Percentiles rank a stretch among this genome's conserved stretches.
phyloP scores from a whole-genome alignment of 2,113 vertebrate genomes.

The Podocnemis expansa region DNA sequence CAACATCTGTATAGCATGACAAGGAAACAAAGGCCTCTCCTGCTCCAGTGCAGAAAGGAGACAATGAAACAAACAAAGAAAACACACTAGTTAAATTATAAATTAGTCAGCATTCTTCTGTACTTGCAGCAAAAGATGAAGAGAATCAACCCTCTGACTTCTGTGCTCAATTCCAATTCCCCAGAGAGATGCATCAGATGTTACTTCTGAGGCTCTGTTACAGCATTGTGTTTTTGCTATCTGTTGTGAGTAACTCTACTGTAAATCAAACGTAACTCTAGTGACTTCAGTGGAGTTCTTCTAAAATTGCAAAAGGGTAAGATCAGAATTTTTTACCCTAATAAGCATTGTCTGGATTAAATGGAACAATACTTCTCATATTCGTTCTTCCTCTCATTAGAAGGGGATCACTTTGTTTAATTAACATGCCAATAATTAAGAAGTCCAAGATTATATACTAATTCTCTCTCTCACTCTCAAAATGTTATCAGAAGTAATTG shows the following conservation, averaged over 20 bases:
- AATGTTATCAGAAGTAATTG: conserved; percentile 62
- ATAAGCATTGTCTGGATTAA: conserved; percentile 48
- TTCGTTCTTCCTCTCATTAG: neutral
- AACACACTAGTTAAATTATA: neutral
- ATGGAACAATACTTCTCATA: conserved; percentile 29
- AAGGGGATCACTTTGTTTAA: conserved; percentile 57
- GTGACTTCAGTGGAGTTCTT: conserved; percentile 8
- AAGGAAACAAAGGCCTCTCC: neutral
- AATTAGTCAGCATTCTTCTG: neutral
- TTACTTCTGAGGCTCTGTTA: neutral
- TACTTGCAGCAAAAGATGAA: neutral
- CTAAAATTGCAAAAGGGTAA: conserved; percentile 2
- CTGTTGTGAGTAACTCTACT: neutral
- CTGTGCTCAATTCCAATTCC: neutral
- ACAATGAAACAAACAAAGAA: neutral
- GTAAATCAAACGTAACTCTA: neutral
- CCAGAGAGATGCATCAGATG: neutral
- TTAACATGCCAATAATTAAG: conserved; percentile 63
- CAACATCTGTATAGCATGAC: conserved; percentile 14
- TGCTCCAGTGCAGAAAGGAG: neutral
- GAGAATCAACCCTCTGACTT: neutral
- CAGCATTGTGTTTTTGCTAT: accelerated
- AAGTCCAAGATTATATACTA: conserved; percentile 59
- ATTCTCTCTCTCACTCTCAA: conserved; percentile 48
- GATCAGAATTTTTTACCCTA: neutral